Evolutionary conservation across 1,140 invertebrate genomes (phyloP).

Genomic region (Drosophila rhopaloa): DNA sequence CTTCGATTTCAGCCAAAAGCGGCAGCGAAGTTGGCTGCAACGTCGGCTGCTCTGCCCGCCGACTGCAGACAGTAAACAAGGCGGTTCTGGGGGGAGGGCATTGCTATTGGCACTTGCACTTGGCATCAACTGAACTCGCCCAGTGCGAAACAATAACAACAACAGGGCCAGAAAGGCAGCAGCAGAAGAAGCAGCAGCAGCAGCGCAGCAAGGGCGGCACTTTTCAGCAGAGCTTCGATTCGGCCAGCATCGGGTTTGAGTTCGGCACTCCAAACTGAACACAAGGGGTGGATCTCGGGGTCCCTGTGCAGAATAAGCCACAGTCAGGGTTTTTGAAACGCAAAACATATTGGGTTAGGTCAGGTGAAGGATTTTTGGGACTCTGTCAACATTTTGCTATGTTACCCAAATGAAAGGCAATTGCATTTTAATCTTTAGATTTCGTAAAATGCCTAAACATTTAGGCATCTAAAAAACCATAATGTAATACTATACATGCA

Average conservation of each 20-base stretch:
- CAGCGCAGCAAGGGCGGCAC: constrained; percentile 71
- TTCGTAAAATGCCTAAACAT: too few relatives aligned
- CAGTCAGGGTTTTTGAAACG: constrained; percentile 21
- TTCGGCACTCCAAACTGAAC: constrained; percentile 3
- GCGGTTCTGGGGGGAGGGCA: constrained; percentile 20
- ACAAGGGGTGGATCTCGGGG: constrained; percentile 26
- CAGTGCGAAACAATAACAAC: constrained; percentile 57
- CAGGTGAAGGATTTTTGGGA: constrained; percentile 11
- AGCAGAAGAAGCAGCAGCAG: constrained; percentile 36
- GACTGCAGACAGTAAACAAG: constrained; percentile 73
- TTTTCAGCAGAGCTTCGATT: constrained; percentile 21
- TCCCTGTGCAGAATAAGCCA: constrained; percentile 10
- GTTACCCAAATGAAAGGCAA: background rate
- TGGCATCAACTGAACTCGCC: constrained; percentile 73
- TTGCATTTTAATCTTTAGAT: too few relatives aligned
- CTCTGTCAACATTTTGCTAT: background rate
- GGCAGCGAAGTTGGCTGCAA: constrained; percentile 31
- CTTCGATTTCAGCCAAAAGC: constrained; percentile 52
- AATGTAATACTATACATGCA: too few relatives aligned
- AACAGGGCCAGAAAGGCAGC: constrained; percentile 21
- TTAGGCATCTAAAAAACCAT: too few relatives aligned
- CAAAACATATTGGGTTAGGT: constrained; percentile 35
- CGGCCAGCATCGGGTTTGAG: constrained; percentile 14
- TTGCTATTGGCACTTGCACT: constrained; percentile 73
- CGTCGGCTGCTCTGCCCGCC: constrained; percentile 24